A percentile compares a stretch with the other conserved stretches of the same genome.
These are phyloP conservation scores for Netelia melanura DNA, from an alignment of 2,888 invertebrate species.

Conservation along the genomic window DNA sequence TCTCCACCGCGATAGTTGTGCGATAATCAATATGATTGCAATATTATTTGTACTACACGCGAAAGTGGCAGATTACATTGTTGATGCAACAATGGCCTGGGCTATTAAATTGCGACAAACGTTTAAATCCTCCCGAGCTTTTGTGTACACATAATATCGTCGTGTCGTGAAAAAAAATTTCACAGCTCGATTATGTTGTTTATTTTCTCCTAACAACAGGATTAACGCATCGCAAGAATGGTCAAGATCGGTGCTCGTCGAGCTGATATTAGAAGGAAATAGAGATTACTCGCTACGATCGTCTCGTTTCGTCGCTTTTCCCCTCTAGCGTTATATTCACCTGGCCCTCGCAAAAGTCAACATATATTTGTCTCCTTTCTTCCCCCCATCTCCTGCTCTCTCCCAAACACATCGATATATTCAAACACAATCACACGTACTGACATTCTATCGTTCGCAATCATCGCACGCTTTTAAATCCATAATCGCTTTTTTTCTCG, in stretches of 20 bases:
- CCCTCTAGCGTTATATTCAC: neutral
- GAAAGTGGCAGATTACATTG: constrained; percentile 72
- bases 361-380: neutral
- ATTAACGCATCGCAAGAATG: neutral
- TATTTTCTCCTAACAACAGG: neutral
- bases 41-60: constrained; percentile 71
- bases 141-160: constrained; percentile 29
- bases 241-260: neutral
- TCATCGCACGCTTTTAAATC: constrained; percentile 8
- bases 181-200: constrained; percentile 42
- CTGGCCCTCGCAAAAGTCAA: neutral
- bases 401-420: neutral
- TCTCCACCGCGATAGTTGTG: constrained; percentile 74
- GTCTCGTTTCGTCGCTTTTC: constrained; percentile 19
- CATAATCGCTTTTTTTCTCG: neutral
- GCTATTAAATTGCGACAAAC: constrained; percentile 69
- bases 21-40: constrained; percentile 81
- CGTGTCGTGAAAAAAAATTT: constrained; percentile 42
- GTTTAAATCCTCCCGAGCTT: constrained; percentile 12
- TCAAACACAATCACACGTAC: neutral
- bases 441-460: constrained; percentile 3
- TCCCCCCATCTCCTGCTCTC: no score
- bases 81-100: constrained; percentile 79
- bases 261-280: neutral
- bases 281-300: constrained; percentile 11